These are phyloP conservation scores for Phasianus colchicus DNA, from an alignment of 2,113 vertebrate genomes.

Conservation along the genomic window DNA sequence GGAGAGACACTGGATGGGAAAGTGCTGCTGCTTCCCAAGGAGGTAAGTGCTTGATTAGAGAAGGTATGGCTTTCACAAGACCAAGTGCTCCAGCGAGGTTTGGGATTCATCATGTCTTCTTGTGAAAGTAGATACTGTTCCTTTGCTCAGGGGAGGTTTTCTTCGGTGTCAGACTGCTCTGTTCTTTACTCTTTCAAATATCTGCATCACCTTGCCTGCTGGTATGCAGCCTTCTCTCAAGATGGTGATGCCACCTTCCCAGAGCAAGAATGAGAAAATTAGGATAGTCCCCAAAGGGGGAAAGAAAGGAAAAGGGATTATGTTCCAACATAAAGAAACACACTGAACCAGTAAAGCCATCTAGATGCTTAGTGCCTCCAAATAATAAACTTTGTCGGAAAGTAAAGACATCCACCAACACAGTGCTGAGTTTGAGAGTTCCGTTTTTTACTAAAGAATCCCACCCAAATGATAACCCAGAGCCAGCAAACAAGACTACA, in stretches of 20 bases:
- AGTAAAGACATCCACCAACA: background rate
- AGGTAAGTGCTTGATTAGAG: background rate
- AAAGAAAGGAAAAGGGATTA: background rate
- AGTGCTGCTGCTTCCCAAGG: background rate
- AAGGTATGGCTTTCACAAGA: background rate
- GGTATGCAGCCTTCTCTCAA: slow-evolving; percentile 89
- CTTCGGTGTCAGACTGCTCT: background rate
- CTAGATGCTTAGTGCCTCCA: background rate
- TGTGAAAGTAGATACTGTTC: fast-evolving
- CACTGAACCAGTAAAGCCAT: background rate
- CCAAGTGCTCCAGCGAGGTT: fast-evolving
- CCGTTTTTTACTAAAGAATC: background rate
- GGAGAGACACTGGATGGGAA: background rate
- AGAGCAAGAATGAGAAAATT: background rate
- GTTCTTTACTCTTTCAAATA: slow-evolving; percentile 86
- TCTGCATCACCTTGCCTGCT: slow-evolving; percentile 82
- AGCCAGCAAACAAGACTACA: background rate
- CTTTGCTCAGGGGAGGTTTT: background rate
- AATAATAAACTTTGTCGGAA: background rate
- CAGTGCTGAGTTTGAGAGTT: background rate
- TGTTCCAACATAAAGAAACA: background rate
- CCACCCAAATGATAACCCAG: background rate
- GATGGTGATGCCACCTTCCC: slow-evolving; percentile 82
- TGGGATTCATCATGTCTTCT: fast-evolving
- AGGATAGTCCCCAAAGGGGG: background rate